A percentile compares a stretch with the other conserved stretches of the same genome.
These are phyloP conservation scores for Unio delphinus DNA, from an alignment of 2,888 invertebrate species.

Conservation along the genomic window DNA sequence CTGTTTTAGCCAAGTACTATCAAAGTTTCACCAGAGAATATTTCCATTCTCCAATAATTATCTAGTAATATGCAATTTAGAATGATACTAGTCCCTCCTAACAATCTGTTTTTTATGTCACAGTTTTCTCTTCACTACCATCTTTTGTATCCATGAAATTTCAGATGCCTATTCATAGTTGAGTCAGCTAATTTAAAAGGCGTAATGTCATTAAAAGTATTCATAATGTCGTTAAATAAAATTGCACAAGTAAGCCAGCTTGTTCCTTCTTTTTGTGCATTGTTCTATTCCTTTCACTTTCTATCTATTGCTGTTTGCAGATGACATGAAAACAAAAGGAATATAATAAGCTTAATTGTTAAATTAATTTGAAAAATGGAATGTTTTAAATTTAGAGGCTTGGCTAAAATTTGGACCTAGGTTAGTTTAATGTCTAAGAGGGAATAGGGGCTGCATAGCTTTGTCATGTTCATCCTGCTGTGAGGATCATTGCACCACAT, in stretches of 20 bases:
- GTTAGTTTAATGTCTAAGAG: too few species aligned
- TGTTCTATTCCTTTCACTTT: slow-evolving; percentile 1
- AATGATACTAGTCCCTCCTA: neutral
- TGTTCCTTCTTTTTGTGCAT: neutral
- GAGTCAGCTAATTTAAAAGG: neutral
- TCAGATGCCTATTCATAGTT: neutral
- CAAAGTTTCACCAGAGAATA: neutral
- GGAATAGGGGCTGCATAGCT: too few species aligned
- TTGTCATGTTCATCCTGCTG: too few species aligned
- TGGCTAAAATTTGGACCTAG: too few species aligned
- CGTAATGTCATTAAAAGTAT: neutral
- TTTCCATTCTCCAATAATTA: slow-evolving; percentile 3
- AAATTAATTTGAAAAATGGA: too few species aligned
- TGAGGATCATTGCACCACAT: too few species aligned
- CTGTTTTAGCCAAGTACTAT: slow-evolving; percentile 4
- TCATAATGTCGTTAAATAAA: neutral
- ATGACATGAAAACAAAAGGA: neutral
- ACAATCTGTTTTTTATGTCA: neutral
- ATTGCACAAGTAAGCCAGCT: neutral
- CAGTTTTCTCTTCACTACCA: neutral
- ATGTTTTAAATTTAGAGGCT: too few species aligned
- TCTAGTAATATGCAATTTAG: slow-evolving; percentile 1
- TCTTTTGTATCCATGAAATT: slow-evolving; percentile 1
- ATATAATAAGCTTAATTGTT: too few species aligned
- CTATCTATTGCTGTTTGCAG: neutral